Base-by-base conservation (phyloP, 2,797 vertebrate genomes). In the Mus spretus region DNA sequence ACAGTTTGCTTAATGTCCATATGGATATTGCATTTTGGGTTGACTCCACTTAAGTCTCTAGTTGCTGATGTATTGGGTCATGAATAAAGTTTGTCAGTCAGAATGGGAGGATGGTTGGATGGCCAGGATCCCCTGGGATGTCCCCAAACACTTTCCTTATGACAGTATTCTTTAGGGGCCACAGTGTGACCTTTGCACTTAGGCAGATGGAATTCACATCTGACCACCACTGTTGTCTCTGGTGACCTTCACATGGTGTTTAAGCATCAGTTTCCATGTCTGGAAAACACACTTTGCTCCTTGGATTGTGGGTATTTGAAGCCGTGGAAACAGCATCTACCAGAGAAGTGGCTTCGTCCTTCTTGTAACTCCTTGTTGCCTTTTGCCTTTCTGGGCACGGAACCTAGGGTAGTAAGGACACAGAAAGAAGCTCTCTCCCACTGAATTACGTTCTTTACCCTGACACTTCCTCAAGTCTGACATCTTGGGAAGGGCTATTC, bases 11-110 rank as follows among this genome's bases (percentile, higher is more conserved):
- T 61, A 80, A 55, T 85, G 67, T 19, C 59, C 74, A 24, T 40
- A 37, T 50, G 14, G 31, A 28, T 75, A 59, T 22, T 93, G 37
- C 37, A 74, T 96, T 96, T 96, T 80, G 55, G 92, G 84, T 63
- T 93, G 22, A 70, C 72, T 83, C 78, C n/a, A 40, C 37, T 88
- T 84, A 79, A 61, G 57, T 84, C 65, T 86, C 61, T 6, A 40
- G n/a, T 59, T 85, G 84, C 77, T 84, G 85, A 83, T 9, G 50
- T 83, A 59, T 65, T 47, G 81, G 44, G 47, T 75, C 24, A 15
- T 2, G 47, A 50, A 10, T 72, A 59, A 85, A 19, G 44, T 34
- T 11, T 26, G 22, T 50, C 24, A 70, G n/a, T 59, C 37, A 44
- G 82, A 20, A 3, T 14, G 59, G 26, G 26, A 70, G 37, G 9